Conservation (phyloP, 1,140 invertebrate species). For the Zaprionus camerounensis region DNA sequence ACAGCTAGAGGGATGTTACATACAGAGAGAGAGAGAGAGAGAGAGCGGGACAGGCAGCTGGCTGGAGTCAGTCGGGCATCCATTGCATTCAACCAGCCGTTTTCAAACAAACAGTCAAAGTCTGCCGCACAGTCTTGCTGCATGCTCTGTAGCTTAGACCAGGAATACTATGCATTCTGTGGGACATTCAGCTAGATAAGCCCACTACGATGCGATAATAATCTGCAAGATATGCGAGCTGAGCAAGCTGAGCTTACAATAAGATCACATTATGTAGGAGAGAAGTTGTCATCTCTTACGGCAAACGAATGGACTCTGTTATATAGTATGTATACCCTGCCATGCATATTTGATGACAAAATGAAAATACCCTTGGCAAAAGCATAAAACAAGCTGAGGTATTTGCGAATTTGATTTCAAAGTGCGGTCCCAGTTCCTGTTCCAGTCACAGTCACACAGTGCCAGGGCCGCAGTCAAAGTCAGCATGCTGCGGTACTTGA, state of each 20-base stretch:
- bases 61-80: constrained; percentile 30
- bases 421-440: constrained; percentile 31
- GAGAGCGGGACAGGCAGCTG: constrained; percentile 5
- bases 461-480: constrained; percentile 1
- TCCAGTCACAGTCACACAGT: not conserved
- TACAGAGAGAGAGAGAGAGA: constrained; percentile 19
- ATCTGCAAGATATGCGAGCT: too few relatives aligned
- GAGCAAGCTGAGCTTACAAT: not conserved
- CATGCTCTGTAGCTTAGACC: not conserved
- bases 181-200: not conserved
- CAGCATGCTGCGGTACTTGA: constrained; percentile 19
- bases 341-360: constrained; percentile 6
- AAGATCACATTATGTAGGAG: not conserved
- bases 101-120: constrained; percentile 41
- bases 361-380: constrained; percentile 3
- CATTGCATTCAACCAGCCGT: constrained; percentile 36
- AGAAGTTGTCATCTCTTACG: not conserved
- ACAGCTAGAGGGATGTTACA: not conserved
- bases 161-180: not conserved
- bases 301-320: not conserved
- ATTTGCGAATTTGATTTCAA: constrained; percentile 73
- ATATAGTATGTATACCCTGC: not conserved
- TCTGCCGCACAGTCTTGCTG: not conserved
- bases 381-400: constrained; percentile 35
- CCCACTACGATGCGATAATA: not conserved